These are phyloP conservation scores for Laticauda colubrina DNA, from an alignment of 2,113 vertebrate species.

Conservation along the genomic window DNA sequence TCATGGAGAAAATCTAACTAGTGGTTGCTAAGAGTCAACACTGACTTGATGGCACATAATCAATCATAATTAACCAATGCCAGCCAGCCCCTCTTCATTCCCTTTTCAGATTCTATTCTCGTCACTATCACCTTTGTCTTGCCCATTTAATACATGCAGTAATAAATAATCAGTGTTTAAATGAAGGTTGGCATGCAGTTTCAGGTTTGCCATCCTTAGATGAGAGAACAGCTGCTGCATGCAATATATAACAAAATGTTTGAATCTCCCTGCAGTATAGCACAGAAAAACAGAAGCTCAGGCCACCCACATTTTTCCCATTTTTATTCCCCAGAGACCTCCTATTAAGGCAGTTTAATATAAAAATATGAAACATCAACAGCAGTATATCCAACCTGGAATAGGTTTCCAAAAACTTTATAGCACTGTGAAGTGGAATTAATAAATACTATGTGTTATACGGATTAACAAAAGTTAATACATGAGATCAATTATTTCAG, in stretches of 20 bases:
- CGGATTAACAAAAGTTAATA: not conserved
- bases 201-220: not conserved
- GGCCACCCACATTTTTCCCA: not conserved
- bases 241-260: not conserved
- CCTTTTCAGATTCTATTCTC: not conserved
- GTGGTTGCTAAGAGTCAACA: not conserved
- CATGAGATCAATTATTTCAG: not conserved
- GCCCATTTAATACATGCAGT: not conserved
- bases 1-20: not conserved
- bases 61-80: not conserved
- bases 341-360: not conserved
- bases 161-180: not conserved
- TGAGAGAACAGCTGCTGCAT: not conserved
- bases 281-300: not conserved
- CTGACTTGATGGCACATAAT: not conserved
- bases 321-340: not conserved
- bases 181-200: not conserved
- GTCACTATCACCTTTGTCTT: not conserved
- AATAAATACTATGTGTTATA: not conserved
- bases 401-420: not conserved
- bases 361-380: not conserved
- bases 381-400: not conserved
- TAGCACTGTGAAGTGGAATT: not conserved
- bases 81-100: not conserved
- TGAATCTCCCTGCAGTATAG: not conserved